Conservation (phyloP, 1,140 invertebrate genomes). For the Drosophila trapezifrons region DNA sequence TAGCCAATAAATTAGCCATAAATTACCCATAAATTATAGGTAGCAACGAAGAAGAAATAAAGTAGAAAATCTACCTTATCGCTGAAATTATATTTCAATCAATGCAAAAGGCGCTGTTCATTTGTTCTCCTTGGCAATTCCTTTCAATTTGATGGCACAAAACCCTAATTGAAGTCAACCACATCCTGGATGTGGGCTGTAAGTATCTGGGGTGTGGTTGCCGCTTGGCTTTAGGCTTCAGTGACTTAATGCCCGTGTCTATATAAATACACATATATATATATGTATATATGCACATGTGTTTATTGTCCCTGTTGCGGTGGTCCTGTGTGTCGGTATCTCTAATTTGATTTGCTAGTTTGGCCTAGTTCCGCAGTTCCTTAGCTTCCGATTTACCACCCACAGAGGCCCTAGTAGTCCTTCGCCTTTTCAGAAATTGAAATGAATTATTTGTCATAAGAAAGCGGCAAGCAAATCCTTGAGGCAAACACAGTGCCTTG, state of each 20-base stretch:
- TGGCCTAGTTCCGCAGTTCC: conserved; percentile 24
- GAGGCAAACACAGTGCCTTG: conserved; percentile 11
- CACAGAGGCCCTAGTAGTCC: not conserved
- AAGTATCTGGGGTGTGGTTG: not conserved
- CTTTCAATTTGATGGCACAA: conserved; percentile 34
- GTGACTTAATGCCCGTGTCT: conserved; percentile 1
- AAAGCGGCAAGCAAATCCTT: conserved; percentile 32
- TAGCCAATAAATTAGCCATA: no score
- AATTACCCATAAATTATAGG: not conserved
- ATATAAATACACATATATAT: not conserved
- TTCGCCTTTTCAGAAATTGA: conserved; percentile 10
- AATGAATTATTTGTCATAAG: conserved; percentile 50
- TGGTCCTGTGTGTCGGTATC: conserved; percentile 13
- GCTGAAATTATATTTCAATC: conserved; percentile 44
- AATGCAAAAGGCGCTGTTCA: conserved; percentile 18
- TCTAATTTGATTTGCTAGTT: conserved; percentile 49
- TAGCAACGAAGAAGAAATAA: no score
- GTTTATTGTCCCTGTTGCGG: conserved; percentile 32
- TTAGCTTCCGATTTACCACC: conserved; percentile 18
- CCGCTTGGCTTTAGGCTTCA: conserved; percentile 11
- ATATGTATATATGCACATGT: not conserved
- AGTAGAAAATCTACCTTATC: not conserved
- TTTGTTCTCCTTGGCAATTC: conserved; percentile 39
- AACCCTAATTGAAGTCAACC: conserved; percentile 42
- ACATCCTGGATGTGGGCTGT: conserved; percentile 8